Evolutionary conservation across 2,797 vertebrate species (phyloP).

Genomic region (Xenentodon cancila): DNA sequence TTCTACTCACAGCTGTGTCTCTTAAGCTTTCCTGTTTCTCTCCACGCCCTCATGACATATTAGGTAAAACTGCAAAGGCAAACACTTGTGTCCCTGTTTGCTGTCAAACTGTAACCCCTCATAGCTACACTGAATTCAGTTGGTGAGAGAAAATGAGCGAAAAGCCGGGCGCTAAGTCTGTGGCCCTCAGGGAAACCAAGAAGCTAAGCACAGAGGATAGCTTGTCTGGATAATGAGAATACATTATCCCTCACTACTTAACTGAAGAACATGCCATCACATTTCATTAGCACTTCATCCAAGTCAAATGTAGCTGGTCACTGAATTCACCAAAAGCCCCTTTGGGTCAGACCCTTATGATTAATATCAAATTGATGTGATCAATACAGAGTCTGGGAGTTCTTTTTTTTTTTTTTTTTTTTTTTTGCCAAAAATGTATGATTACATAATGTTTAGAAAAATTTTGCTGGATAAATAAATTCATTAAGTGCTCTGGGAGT

Average conservation of each 20-base stretch:
- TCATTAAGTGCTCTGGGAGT: too few relatives aligned
- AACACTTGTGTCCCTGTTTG: slow-evolving; percentile 21
- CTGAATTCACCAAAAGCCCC: not conserved
- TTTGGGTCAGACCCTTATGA: not conserved
- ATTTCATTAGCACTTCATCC: slow-evolving; percentile 8
- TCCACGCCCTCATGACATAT: slow-evolving; percentile 36
- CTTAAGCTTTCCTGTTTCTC: slow-evolving; percentile 27
- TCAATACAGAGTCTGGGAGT: not conserved
- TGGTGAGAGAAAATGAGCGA: slow-evolving; percentile 45
- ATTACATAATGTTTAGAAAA: too few relatives aligned
- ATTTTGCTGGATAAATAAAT: too few relatives aligned
- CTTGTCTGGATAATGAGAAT: slow-evolving; percentile 32
- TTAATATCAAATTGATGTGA: slow-evolving; percentile 3
- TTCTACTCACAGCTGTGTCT: slow-evolving; percentile 53
- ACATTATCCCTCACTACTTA: slow-evolving; percentile 26
- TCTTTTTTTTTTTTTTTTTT: too few relatives aligned
- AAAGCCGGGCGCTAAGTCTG: slow-evolving; percentile 1
- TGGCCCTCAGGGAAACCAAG: slow-evolving; percentile 28
- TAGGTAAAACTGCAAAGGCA: slow-evolving; percentile 34
- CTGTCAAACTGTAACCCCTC: slow-evolving; percentile 39
- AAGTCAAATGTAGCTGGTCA: slow-evolving; percentile 7
- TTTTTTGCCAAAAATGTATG: too few relatives aligned
- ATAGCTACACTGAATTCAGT: slow-evolving; percentile 30
- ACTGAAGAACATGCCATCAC: slow-evolving; percentile 27
- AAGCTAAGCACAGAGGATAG: slow-evolving; percentile 21